Evolutionary conservation across 2,888 invertebrate genomes (phyloP).

Genomic region (Pteria penguin): DNA sequence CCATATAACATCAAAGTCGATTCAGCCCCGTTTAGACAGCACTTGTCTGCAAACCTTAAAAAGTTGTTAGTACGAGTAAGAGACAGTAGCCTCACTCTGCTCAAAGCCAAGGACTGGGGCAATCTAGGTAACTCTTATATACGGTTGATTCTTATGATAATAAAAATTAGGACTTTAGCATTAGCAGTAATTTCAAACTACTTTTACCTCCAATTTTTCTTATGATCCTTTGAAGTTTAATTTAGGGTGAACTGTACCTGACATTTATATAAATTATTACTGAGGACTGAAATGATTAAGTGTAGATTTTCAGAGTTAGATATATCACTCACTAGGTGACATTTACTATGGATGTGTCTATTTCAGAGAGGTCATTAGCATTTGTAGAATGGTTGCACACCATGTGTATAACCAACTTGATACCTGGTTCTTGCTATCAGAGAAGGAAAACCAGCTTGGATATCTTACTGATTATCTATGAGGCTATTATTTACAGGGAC

Average conservation of each 20-base stretch:
- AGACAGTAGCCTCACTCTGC: conserved; percentile 70
- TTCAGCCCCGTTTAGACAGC: conserved; percentile 77
- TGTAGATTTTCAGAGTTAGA: no score
- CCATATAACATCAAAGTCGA: conserved; percentile 77
- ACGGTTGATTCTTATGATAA: no score
- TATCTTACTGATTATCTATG: conserved; percentile 61
- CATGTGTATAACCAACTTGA: conserved; percentile 81
- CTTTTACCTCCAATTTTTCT: no score
- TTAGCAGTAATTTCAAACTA: no score
- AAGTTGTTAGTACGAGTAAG: conserved; percentile 72
- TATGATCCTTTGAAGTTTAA: no score
- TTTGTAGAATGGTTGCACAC: conserved; percentile 82
- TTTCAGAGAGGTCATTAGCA: conserved; percentile 52
- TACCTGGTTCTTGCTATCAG: conserved; percentile 85
- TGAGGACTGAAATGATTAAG: no score
- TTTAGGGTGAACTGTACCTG: no score
- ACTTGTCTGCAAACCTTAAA: conserved; percentile 69
- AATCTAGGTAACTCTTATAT: conserved; percentile 55
- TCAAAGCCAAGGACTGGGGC: conserved; percentile 51
- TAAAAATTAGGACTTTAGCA: no score
- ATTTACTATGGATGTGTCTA: no score
- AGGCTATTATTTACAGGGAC: conserved; percentile 51
- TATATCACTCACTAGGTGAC: no score
- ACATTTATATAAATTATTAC: no score
- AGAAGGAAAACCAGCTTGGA: conserved; percentile 81